phyloP scores from a whole-genome alignment of 2,113 vertebrate species.

The Macrotus californicus region DNA sequence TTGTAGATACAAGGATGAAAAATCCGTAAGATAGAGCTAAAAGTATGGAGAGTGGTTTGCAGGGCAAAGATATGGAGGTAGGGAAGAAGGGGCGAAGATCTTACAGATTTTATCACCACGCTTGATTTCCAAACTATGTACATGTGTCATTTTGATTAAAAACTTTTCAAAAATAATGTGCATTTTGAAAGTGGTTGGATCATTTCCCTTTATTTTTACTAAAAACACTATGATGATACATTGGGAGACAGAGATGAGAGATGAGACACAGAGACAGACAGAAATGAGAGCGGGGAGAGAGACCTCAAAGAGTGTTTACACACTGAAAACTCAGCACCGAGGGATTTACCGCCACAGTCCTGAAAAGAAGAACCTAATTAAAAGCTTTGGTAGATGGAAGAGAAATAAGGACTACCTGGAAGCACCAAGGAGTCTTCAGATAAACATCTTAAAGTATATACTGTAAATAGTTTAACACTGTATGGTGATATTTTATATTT shows the following conservation, averaged over 20 bases:
- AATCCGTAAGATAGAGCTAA: background rate
- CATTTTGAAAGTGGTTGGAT: background rate
- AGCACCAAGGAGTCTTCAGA: background rate
- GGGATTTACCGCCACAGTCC: background rate
- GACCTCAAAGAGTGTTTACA: background rate
- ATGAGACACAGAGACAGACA: background rate
- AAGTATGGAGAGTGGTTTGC: background rate
- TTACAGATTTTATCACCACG: background rate
- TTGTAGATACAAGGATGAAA: background rate
- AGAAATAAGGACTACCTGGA: background rate
- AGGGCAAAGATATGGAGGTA: background rate
- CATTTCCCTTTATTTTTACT: background rate
- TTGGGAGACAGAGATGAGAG: background rate
- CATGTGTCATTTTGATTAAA: background rate
- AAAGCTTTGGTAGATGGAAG: background rate
- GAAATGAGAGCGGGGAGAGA: background rate
- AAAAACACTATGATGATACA: background rate
- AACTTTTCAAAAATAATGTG: background rate
- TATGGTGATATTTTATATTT: background rate
- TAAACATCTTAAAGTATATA: background rate
- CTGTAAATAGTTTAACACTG: background rate
- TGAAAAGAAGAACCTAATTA: background rate
- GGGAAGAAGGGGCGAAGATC: background rate
- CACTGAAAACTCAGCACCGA: background rate
- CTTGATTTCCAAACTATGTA: background rate